These are phyloP conservation scores for Belgica antarctica DNA, from an alignment of 2,888 invertebrate genomes.

Conservation along the genomic window DNA sequence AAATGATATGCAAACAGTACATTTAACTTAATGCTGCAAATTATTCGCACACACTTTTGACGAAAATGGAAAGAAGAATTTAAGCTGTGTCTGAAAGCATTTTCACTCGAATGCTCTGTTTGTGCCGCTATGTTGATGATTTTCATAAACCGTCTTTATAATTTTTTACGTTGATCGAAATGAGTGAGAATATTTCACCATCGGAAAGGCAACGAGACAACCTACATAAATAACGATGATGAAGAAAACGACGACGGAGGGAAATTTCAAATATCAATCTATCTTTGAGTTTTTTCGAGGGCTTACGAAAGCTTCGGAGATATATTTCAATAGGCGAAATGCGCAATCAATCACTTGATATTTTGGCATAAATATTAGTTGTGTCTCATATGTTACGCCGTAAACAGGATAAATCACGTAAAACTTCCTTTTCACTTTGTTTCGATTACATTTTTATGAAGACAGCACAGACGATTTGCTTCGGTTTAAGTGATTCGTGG, in stretches of 20 bases:
- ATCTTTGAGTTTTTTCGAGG: conserved; percentile 9
- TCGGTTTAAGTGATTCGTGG: not conserved
- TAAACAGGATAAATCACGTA: not conserved
- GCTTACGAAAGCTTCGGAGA: not conserved
- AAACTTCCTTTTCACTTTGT: not conserved
- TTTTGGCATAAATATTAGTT: not conserved
- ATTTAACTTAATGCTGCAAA: not conserved
- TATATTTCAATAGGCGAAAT: conserved; percentile 27
- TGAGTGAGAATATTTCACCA: not conserved
- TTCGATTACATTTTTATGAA: conserved; percentile 26
- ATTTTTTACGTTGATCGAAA: not conserved
- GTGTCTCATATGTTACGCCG: not conserved
- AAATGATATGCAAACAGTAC: not conserved
- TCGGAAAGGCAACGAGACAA: not conserved
- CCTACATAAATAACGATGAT: not conserved
- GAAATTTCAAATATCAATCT: conserved; percentile 23
- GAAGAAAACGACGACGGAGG: not conserved
- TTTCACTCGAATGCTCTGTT: too few relatives aligned
- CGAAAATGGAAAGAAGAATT: too few relatives aligned
- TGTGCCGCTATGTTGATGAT: not conserved
- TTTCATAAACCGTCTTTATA: not conserved
- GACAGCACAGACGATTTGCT: not conserved
- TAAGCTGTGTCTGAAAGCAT: too few relatives aligned
- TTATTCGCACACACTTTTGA: not conserved
- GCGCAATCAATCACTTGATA: conserved; percentile 29